Base-by-base conservation (phyloP, 2,113 vertebrate species). In the Mixornis gularis region DNA sequence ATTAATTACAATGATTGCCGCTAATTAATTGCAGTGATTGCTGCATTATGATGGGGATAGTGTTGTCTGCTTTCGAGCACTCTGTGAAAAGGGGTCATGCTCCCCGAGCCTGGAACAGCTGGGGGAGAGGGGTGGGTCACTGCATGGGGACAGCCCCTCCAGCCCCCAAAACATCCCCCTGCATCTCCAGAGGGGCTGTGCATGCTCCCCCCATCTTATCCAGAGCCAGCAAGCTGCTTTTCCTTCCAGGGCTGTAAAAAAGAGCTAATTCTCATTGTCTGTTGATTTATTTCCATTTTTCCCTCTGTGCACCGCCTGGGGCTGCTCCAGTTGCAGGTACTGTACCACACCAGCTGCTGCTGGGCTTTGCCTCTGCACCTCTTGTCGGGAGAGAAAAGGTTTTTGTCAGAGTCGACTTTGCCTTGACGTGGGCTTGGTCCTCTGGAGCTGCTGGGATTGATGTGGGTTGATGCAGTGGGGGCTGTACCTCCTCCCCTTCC, bases 251-350 rank as follows among this genome's bases (percentile, higher is more conserved):
- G 15, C 76, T 91, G 48, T 46, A 48, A 65, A 51, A 74, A 36
- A 10, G 32, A 92, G 41, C 60, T 95, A 78, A 96, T 86, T 90
- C 46, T 91, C 51, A 62, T 43, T 73, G 58, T 90, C 51, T 97
- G 80, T 95, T 92, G 64, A 71, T 94, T 91, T 92, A 55, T 90
- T 93, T 94, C 62, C 85, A 0, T 87, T 87, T 74, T 94, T 63
- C 13, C 55, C 41, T 90, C 53, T 65, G 36, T 49, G 78, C 85
- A 55, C 77, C 3, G 7, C 63, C 73, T 27, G 96, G 96, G 66
- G 55, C 79, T 62, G 95, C 89, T 97, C 82, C 97, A 98, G 97
- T 94, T 98, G 84, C 97, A 98, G 98, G 97, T 98, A 97, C 66
- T 6, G 95, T 95, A 93, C 79, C 30, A 1, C 21, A 38, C 83